Evolutionary conservation across 2,113 vertebrate species (phyloP).

Genomic region (Oreochromis niloticus): DNA sequence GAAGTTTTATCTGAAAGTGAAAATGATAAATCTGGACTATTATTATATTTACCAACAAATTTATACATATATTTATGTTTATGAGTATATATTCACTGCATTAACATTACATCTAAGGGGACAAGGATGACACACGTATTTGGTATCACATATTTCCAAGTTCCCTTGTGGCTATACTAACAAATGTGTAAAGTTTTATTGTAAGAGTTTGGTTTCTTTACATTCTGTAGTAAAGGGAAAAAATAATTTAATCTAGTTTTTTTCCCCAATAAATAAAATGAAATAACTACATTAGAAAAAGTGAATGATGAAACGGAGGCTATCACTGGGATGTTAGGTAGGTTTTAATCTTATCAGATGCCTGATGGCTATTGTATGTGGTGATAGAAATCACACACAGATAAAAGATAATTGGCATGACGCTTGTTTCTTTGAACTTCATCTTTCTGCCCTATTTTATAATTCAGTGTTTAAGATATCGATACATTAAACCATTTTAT

Average conservation of each 20-base stretch:
- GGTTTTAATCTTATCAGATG: constrained; percentile 14
- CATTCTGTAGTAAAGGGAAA: not conserved
- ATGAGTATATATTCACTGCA: not conserved
- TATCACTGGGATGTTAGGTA: not conserved
- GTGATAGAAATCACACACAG: not conserved
- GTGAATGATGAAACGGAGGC: not conserved
- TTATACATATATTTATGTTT: not conserved
- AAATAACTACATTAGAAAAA: not conserved
- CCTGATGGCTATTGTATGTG: not conserved
- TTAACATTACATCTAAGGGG: not conserved
- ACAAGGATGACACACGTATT: not conserved
- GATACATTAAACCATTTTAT: not conserved
- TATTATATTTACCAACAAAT: not conserved
- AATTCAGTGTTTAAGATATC: not conserved
- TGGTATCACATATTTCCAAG: not conserved
- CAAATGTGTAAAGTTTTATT: not conserved
- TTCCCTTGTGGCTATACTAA: not conserved
- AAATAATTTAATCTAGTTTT: not conserved
- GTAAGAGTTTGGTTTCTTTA: not conserved
- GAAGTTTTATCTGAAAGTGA: not conserved
- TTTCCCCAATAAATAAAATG: not conserved
- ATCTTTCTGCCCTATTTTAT: not conserved
- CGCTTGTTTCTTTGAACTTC: constrained; percentile 29
- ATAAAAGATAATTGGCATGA: constrained; percentile 32
- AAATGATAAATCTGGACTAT: not conserved